Evolutionary conservation across 2,888 invertebrate species (phyloP).

Genomic region (Oscheius sp.): DNA sequence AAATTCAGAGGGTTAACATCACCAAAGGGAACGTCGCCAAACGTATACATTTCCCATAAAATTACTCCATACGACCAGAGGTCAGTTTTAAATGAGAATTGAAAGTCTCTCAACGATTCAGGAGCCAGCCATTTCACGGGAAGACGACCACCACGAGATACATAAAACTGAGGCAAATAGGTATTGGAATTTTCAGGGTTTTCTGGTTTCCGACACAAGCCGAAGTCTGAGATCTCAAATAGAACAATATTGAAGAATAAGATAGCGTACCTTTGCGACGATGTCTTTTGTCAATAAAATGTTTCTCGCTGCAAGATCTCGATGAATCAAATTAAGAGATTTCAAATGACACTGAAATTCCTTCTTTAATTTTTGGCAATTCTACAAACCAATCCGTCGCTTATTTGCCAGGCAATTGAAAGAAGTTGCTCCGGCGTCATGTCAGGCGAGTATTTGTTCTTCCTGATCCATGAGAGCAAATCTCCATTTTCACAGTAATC

Average conservation of each 20-base stretch:
- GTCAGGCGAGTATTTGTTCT: too few relatives aligned
- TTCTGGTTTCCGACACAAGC: too few relatives aligned
- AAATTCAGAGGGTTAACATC: not conserved
- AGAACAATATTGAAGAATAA: not conserved
- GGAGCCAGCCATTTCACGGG: too few relatives aligned
- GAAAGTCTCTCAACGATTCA: not conserved
- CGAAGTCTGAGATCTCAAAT: constrained; percentile 3
- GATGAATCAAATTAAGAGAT: not conserved
- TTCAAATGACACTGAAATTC: not conserved
- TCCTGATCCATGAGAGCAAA: constrained; percentile 51
- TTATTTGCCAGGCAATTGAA: constrained; percentile 41
- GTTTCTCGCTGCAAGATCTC: too few relatives aligned
- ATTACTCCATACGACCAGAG: constrained; percentile 8
- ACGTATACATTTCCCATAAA: constrained; percentile 5
- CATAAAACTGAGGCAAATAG: not conserved
- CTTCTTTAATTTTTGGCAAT: too few relatives aligned
- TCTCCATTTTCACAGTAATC: too few relatives aligned
- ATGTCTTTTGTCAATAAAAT: not conserved
- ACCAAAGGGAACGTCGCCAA: not conserved
- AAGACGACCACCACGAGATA: constrained; percentile 2
- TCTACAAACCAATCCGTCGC: not conserved
- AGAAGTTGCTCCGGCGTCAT: constrained; percentile 44
- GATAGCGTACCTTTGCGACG: not conserved
- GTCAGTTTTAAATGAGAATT: constrained; percentile 5
- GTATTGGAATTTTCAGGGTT: not conserved